Evolutionary conservation across 2,888 invertebrate species (phyloP).

Genomic region (Mythimna pallens): DNA sequence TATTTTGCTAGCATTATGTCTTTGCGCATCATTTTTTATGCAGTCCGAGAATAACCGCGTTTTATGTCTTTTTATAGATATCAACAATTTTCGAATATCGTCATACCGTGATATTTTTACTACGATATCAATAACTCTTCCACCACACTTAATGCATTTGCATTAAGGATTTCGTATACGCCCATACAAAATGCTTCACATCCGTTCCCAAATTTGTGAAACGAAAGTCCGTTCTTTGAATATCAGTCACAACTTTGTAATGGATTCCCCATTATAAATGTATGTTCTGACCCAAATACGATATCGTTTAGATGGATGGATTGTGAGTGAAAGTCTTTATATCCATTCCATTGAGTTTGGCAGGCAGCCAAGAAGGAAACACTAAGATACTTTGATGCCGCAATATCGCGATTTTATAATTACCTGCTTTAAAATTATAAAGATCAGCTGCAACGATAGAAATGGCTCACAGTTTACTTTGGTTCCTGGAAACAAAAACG

Average conservation of each 20-base stretch:
- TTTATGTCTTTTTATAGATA: too few relatives aligned
- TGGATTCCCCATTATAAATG: constrained; percentile 50
- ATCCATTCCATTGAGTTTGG: constrained; percentile 42
- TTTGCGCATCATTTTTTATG: too few relatives aligned
- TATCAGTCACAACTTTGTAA: constrained; percentile 44
- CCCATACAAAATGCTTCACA: constrained; percentile 16
- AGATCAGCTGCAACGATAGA: constrained; percentile 9
- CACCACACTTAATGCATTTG: constrained; percentile 33
- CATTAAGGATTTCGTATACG: constrained; percentile 25
- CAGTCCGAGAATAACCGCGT: too few relatives aligned
- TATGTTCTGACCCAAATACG: constrained; percentile 53
- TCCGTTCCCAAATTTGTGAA: constrained; percentile 38
- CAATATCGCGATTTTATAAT: constrained; percentile 43
- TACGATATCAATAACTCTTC: background rate
- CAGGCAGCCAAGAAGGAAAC: constrained; percentile 53
- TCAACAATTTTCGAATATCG: background rate
- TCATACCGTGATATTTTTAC: background rate
- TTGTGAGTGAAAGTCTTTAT: constrained; percentile 52
- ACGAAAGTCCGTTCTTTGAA: constrained; percentile 21
- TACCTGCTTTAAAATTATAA: constrained; percentile 33
- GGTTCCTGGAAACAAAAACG: background rate
- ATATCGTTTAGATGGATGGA: constrained; percentile 36
- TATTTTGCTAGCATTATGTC: too few relatives aligned
- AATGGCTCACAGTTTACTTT: background rate
- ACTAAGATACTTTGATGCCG: constrained; percentile 6